These are phyloP conservation scores for Icerya purchasi DNA, from an alignment of 2,888 invertebrate genomes.

Conservation along the genomic window DNA sequence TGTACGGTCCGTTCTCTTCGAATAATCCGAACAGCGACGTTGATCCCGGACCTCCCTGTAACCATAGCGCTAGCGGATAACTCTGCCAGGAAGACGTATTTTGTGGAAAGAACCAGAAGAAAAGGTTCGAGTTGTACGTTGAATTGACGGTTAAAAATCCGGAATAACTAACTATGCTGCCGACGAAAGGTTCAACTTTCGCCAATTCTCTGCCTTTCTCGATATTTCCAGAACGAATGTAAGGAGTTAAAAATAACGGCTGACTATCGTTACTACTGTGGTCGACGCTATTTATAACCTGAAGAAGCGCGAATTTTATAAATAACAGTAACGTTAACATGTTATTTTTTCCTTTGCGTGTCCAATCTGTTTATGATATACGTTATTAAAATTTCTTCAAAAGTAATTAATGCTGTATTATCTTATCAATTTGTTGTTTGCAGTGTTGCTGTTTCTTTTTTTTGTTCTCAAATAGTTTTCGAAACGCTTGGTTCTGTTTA, in stretches of 20 bases:
- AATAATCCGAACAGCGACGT: conserved; percentile 34
- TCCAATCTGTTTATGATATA: too few species aligned
- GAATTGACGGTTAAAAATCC: conserved; percentile 40
- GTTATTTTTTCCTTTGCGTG: too few species aligned
- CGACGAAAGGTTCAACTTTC: conserved; percentile 15
- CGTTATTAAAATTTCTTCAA: too few species aligned
- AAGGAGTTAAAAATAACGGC: conserved; percentile 54
- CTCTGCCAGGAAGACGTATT: conserved; percentile 26
- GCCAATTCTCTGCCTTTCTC: neutral
- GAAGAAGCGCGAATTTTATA: too few species aligned
- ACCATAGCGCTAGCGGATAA: conserved; percentile 42
- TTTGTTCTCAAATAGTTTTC: too few species aligned
- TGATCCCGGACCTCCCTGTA: conserved; percentile 37
- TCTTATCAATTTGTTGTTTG: too few species aligned
- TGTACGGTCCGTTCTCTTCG: conserved; percentile 35
- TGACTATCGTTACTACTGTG: too few species aligned
- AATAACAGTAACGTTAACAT: too few species aligned
- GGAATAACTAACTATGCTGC: conserved; percentile 32
- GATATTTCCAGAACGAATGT: conserved; percentile 26
- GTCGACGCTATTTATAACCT: too few species aligned
- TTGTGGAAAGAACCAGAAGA: conserved; percentile 31
- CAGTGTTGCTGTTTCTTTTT: too few species aligned
- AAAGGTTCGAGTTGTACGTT: conserved; percentile 29
- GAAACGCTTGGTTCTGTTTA: too few species aligned
- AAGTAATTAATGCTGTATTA: too few species aligned